Conservation (phyloP, 1,140 invertebrate species). For the Laodelphax striatellus region DNA sequence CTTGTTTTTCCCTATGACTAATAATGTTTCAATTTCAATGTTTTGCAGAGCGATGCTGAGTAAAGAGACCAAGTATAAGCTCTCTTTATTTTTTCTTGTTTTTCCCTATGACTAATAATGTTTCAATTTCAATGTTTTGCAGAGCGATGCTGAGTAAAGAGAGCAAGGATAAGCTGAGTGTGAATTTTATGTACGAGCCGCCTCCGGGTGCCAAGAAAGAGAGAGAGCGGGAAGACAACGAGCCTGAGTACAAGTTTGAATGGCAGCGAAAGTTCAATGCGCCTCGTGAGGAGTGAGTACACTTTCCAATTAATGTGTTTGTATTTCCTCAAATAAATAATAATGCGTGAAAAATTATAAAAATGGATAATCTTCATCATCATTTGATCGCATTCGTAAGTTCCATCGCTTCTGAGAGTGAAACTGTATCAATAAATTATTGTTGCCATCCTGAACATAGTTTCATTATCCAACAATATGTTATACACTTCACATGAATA, state of each 20-base stretch:
- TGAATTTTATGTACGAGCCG: conserved; percentile 99
- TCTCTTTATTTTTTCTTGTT: not conserved
- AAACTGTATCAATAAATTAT: no score
- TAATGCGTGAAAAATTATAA: no score
- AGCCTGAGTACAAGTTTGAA: conserved; percentile 97
- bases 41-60: no score
- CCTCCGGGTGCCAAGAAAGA: conserved; percentile 91
- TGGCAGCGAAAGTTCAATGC: conserved; percentile 99
- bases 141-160: conserved; percentile 95
- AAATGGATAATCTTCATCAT: no score
- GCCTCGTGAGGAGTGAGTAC: conserved; percentile 68
- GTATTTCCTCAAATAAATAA: not conserved
- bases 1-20: no score
- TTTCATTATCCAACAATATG: no score
- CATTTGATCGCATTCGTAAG: no score
- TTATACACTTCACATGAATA: no score
- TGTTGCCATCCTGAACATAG: no score
- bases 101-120: no score
- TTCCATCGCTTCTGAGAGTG: no score
- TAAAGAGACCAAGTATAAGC: conserved; percentile 97
- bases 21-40: no score
- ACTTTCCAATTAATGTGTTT: not conserved
- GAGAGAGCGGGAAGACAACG: conserved; percentile 81
- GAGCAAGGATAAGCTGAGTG: conserved; percentile 95
- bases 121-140: conserved; percentile 28